Evolutionary conservation across 2,113 vertebrate genomes (phyloP).

Genomic region (Genyomyrus donnyi): DNA sequence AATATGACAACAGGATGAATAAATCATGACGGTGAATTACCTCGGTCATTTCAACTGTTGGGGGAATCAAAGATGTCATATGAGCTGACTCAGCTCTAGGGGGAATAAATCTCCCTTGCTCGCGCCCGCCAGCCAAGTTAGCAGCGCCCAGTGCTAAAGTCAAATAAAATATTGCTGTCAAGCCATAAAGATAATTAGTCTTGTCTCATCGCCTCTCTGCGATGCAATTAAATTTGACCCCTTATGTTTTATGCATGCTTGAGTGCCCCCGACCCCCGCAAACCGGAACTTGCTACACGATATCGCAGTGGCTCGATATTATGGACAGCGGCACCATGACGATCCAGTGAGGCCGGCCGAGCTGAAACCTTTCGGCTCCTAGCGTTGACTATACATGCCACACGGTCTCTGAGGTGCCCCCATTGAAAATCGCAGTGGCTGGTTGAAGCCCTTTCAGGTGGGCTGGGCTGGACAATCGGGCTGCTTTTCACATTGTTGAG

Average conservation of each 20-base stretch:
- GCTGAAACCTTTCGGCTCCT: background rate
- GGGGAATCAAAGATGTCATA: slow-evolving; percentile 46
- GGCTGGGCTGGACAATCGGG: background rate
- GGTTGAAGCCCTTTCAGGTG: background rate
- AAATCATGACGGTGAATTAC: slow-evolving; percentile 54
- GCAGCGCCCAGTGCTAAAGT: slow-evolving; percentile 45
- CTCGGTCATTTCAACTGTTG: slow-evolving; percentile 40
- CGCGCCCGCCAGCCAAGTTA: slow-evolving; percentile 42
- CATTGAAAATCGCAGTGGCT: background rate
- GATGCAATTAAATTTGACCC: slow-evolving; percentile 64
- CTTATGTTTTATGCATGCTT: slow-evolving; percentile 67
- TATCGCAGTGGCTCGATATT: slow-evolving; percentile 36
- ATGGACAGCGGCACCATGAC: slow-evolving; percentile 26
- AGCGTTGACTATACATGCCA: background rate
- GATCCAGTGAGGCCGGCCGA: background rate
- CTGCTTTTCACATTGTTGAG: background rate
- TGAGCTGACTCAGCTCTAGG: slow-evolving; percentile 44
- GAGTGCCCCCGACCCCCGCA: slow-evolving; percentile 38
- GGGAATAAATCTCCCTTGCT: slow-evolving; percentile 44
- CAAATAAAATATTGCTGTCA: slow-evolving; percentile 65
- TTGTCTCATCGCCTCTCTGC: slow-evolving; percentile 53
- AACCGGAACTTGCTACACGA: slow-evolving; percentile 37
- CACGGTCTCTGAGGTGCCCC: background rate
- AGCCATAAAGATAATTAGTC: slow-evolving; percentile 67
- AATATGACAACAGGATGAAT: slow-evolving; percentile 55